Evolutionary conservation across 2,888 invertebrate genomes (phyloP), one percentile per base, ranked within the genome.

Genomic region (Hirtodrosophila trivittata): DNA sequence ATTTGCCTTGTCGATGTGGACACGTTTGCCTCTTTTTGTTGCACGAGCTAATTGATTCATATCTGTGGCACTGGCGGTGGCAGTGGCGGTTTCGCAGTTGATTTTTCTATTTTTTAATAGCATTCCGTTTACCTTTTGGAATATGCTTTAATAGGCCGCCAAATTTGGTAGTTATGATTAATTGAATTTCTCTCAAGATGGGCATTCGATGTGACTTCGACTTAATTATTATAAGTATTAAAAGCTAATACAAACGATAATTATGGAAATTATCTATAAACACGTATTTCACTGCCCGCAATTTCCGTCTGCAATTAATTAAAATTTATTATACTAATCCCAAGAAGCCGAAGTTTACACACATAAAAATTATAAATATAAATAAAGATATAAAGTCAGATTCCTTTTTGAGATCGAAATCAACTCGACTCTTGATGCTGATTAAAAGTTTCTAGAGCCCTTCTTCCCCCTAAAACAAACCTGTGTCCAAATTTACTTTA

Each of bases 41-140:
- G 81, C 74, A 65, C 58, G 8, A 68, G 2, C 69, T 70, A 86
- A 83, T 80, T 80, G 84, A 86, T 80, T 86, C 76, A 86, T 83
- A 80, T 85, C 78, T 85, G 77, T 55, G 70, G 50, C 64, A 25
- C 4, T 25, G 25, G 25, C 25, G 6, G 25, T 4, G 25, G 25
- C 25, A 25, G 25, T 25, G 37, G 47, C 47, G 57, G 63, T 71
- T 71, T 80, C 49, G 60, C 58, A 56, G 64, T 21, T 21, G 18
- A 21, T 21, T 21, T 21, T n/a, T n/a, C n/a, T 56, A 26, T 52
- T 55, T 73, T 51, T 52, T 54, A 51, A 52, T 78, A 38, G 46
- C 52, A 66, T 75, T 66, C 57, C 70, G 49, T 35, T 65, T 71
- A 49, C 43, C 66, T 49, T 63, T 60, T 64, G 35, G 26, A 52